These are phyloP conservation scores for Sipha flava DNA, from an alignment of 1,140 invertebrate species.

Conservation along the genomic window DNA sequence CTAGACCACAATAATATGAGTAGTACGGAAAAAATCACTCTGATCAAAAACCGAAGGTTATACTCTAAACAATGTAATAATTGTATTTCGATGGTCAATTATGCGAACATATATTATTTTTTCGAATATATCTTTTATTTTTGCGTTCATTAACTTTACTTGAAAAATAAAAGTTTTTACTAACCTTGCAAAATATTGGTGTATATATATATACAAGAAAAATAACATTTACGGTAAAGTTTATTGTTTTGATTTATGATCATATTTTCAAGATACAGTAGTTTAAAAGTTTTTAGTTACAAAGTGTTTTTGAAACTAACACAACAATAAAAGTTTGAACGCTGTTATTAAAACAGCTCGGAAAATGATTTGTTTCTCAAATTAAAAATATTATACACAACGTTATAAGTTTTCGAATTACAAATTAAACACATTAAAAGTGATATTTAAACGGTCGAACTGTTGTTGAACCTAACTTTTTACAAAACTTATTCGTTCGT, in stretches of 20 bases:
- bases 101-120: background rate
- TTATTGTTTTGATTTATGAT: background rate
- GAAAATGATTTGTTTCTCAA: background rate
- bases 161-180: background rate
- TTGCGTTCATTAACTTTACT: background rate
- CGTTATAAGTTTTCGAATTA: background rate
- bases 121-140: background rate
- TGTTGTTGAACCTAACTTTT: too few species aligned
- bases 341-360: background rate
- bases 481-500: too few species aligned
- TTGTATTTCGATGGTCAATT: background rate
- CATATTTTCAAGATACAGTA: background rate
- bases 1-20: background rate
- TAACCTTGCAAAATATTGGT: background rate
- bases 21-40: background rate
- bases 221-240: background rate
- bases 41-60: background rate
- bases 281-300: background rate
- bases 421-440: background rate
- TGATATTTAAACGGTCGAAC: too few species aligned
- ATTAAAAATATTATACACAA: background rate
- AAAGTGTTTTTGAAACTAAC: background rate
- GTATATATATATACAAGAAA: background rate
- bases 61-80: background rate
- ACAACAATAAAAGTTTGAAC: background rate